A percentile compares a stretch with the other conserved stretches of the same genome.
These are phyloP conservation scores for Cartodere bifasciata DNA, from an alignment of 2,888 invertebrate genomes.

Conservation along the genomic window DNA sequence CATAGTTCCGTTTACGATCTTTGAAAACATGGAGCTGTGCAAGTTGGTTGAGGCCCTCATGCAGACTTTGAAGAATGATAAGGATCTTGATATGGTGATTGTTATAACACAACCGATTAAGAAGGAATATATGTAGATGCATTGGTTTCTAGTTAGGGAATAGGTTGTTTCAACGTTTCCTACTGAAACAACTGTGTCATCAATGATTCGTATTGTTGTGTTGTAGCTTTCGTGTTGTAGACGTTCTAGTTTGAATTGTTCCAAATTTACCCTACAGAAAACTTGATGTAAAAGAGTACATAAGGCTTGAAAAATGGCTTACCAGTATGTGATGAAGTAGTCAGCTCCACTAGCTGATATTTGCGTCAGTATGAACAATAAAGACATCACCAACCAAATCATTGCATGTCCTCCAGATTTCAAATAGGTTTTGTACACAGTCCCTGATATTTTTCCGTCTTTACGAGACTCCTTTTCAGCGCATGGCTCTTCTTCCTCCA, in stretches of 20 bases:
- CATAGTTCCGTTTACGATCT: slow-evolving; percentile 50
- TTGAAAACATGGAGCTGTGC: slow-evolving; percentile 41
- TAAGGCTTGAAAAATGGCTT: slow-evolving; percentile 19
- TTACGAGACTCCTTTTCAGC: slow-evolving; percentile 44
- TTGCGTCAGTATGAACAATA: slow-evolving; percentile 55
- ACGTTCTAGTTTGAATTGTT: slow-evolving; percentile 19
- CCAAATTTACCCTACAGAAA: slow-evolving; percentile 28
- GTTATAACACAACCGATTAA: slow-evolving; percentile 26
- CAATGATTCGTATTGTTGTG: not conserved
- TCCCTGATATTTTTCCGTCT: slow-evolving; percentile 39
- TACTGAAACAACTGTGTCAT: slow-evolving; percentile 1
- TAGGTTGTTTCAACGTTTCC: no score
- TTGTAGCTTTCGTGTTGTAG: no score
- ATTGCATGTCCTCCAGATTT: slow-evolving; percentile 56
- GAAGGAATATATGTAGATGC: slow-evolving; percentile 30
- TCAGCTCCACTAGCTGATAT: slow-evolving; percentile 59
- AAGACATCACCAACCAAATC: slow-evolving; percentile 42
- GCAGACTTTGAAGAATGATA: slow-evolving; percentile 39
- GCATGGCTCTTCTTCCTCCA: slow-evolving; percentile 21
- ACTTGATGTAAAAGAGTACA: slow-evolving; percentile 2
- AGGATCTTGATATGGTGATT: slow-evolving; percentile 36
- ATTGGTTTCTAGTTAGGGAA: slow-evolving; percentile 18
- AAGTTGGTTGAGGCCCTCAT: slow-evolving; percentile 42
- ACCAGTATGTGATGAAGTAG: slow-evolving; percentile 70
- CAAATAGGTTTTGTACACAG: slow-evolving; percentile 56